Percentiles rank a stretch among this genome's conserved stretches.
These are phyloP conservation scores for Odocoileus hemionus DNA, from an alignment of 2,113 vertebrate species.

Conservation along the genomic window DNA sequence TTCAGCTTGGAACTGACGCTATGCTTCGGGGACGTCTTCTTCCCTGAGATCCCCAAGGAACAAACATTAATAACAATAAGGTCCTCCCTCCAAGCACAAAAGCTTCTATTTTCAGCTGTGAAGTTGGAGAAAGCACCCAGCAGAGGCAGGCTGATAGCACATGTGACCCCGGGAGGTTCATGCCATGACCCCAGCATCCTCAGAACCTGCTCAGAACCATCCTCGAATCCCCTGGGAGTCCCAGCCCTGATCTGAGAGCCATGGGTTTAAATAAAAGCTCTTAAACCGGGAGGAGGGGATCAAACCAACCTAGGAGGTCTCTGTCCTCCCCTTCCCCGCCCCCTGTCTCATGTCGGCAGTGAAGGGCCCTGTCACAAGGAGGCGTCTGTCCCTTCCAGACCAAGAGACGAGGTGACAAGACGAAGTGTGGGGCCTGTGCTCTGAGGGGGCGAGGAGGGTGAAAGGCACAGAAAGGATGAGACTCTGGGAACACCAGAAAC, in stretches of 20 bases:
- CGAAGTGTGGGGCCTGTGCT: background rate
- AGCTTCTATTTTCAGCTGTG: background rate
- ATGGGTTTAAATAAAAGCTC: background rate
- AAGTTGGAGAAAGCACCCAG: background rate
- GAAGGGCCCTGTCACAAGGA: background rate
- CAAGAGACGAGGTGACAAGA: too few relatives aligned
- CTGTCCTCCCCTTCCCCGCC: background rate
- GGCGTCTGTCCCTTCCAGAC: background rate
- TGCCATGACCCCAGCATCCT: background rate
- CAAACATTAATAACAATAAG: background rate
- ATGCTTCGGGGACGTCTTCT: background rate
- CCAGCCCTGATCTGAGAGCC: background rate
- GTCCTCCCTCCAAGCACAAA: background rate
- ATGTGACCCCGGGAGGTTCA: accelerated
- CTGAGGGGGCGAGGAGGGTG: background rate
- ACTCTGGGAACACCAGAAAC: background rate
- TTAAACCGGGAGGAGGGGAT: background rate
- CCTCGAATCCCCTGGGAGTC: background rate
- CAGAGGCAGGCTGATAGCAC: background rate
- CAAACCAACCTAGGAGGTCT: background rate
- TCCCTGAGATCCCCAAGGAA: background rate
- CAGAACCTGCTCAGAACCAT: background rate
- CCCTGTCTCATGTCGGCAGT: background rate
- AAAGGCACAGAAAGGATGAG: background rate
- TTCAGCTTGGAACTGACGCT: background rate